Base-by-base conservation (phyloP, 2,797 vertebrate species). In the Danio aesculapii region DNA sequence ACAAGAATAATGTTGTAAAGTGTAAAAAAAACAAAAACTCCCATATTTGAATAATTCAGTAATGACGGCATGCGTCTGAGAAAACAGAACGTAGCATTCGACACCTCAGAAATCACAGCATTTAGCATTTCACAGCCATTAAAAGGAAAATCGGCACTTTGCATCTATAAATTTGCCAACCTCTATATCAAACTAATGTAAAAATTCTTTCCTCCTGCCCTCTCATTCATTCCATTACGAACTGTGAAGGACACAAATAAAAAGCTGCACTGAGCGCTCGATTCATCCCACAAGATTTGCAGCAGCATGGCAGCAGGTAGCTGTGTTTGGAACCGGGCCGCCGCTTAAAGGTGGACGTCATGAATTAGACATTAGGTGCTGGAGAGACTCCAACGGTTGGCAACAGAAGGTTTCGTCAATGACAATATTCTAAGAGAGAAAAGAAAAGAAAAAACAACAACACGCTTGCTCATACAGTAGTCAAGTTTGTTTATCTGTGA, bases 301-400 rank as follows among this genome's bases (percentile, higher is more conserved):
- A 16, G 57, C 77, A 57, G 69, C 17, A 16, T 43, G 21, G 49
- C 41, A 64, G 61, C 57, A 39, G 75, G 70, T 77, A 80, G 58
- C 69, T 75, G 21, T 46, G 71, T 76, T 77, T 71, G 88, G 82
- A 78, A 74, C n/a, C 68, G 81, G 88, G 90, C 82, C 82, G 90
- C 82, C 82, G 89, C 89, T 91, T 91, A 89, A 87, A 90, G 88
- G 84, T 79, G 85, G 83, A 80, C 70, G 81, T 76, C 84, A 88
- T 89, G 89, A 91, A 88, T 89, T 90, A 92, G 89, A 89, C 87
- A 91, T 84, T 73, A 82, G 70, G 72, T 52, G 72, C 84, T 91
- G 91, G 89, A 90, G 85, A 84, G 84, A 82, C 73, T 89, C 90
- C 90, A 91, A 91, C 86, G 89, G 90, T 86, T 92, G 86, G 91